Evolutionary conservation across 1,140 invertebrate species (phyloP), one percentile per base, ranked within the genome.

Genomic region (Diploscapter pachys): DNA sequence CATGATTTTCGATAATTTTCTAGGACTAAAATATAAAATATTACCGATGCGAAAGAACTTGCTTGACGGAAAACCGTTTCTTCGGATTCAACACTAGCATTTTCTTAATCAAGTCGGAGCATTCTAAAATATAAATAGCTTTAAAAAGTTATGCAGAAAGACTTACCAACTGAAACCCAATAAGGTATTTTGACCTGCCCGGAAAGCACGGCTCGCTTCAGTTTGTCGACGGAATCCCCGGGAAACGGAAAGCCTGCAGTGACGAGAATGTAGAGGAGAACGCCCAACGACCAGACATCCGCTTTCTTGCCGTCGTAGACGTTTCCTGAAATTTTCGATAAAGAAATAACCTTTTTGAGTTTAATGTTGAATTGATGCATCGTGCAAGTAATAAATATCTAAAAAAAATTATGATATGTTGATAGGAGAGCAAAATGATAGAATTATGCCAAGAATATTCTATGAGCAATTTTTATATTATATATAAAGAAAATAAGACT

Each of bases 221-320:
- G 72, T 74, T 77, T 80, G 50, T 80, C 80, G 11, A 85, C 71
- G 61, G 83, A 85, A 56, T 75, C 77, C 51, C 85, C 82, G 70
- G 85, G 82, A 74, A 87, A 87, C 9, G 86, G 86, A 64, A 87
- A 83, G 63, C 82, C 84, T 67, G 86, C 93, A 87, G 93, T 95
- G 61, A 96, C 93, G 80, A 96, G 88, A 75, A 96, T 94, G 86
- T 95, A 96, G 49, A 96, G 89, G 75, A 96, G 93, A 67, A 96
- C 94, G 72, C 94, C 94, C 73, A 96, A 89, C 80, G 93, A 94
- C 95, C 95, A 98, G 86, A 98, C 93, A 89, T 98, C 95, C 75
- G 95, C 95, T 89, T 95, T 92, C 53, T 94, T 93, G 8, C 95
- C 95, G 81, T 95, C 93, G 84, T 98, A 98, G 85, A 93, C 91